Evolutionary conservation across 2,113 vertebrate species (phyloP), one percentile per base, ranked within the genome.

Genomic region (Vulpes lagopus): DNA sequence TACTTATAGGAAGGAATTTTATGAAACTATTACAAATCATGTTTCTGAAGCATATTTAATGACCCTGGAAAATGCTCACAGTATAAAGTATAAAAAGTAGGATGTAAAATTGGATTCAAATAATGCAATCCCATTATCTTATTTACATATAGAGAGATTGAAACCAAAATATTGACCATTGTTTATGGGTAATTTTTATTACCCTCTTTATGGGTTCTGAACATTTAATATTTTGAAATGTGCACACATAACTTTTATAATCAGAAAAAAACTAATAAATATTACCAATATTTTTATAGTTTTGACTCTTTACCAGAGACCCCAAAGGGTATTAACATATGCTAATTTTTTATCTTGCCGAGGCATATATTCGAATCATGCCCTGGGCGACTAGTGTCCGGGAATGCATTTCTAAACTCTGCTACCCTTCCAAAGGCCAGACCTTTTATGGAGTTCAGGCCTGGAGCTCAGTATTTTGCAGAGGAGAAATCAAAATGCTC

Each of bases 141-240:
- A 98, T 97, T 97, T 97, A 96, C 96, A 96, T 97, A 92, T 74
- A 97, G 96, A 98, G 87, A 97, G 87, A 95, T 92, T 71, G 65
- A 87, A 92, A 95, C 51, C 73, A 87, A 90, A 95, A 96, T 96
- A 95, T 95, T 92, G 89, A 89, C 59, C 80, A n/a, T 76, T 95
- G 73, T 98, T 96, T 97, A 96, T 73, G 90, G 59, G 30, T 95
- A 96, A 94, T 59, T 90, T 97, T 94, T 96, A 94, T 91, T 89
- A 83, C 27, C 23, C 27, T 85, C 49, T 97, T 98, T 93, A 96
- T 92, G 76, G n/a, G 62, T 91, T 96, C 94, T 91, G 35, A 94
- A 87, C 27, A 62, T 86, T 91, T 96, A 92, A 53, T 90, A 49
- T 92, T 97, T 55, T 23, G 3, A 93, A 95, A 84, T 69, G 25